Base-by-base conservation (phyloP, 2,888 invertebrate genomes). In the Oeneis ivallda region DNA sequence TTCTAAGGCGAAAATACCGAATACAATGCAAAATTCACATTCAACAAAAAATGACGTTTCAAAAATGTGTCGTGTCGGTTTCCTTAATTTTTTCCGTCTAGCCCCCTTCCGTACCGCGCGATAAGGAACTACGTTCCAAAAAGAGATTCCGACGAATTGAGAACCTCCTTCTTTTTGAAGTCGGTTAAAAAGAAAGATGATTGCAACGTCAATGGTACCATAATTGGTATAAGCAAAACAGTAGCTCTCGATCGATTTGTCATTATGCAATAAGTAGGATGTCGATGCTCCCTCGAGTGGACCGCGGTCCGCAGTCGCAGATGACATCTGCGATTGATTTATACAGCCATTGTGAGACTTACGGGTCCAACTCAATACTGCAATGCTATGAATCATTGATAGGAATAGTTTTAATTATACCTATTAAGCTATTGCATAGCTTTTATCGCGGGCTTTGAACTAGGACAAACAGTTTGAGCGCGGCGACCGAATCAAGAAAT, bases 261-360 rank as follows among this genome's bases (percentile, higher is more conserved):
- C 66, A 56, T 67, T 50, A 59, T 54, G 50, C 39, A 64, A 62
- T 19, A 56, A 19, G 17, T 17, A 17, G 17, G 7, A 56, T 41
- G 49, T 56, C 50, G 64, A 45, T 52, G 56, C 59, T 26, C 62
- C 62, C 65, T 60, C 52, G 58, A 58, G 58, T 64, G 26, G 58
- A 53, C 53, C 41, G 41, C 47, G 54, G 17, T 10, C 13, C 39
- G 2, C 19, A 39, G 60, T 47, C 62, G 65, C 74, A 66, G 75
- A 81, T 80, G 82, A 82, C 83, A 83, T 77, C 78, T 77, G 74
- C 71, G 79, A 81, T 82, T 86, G 86, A 88, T 86, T 83, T 84
- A 87, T 85, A 71, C 69, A 64, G 64, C 83, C 82, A 87, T 87
- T 88, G 87, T 87, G 75, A 76, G 77, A 77, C 76, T 56, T 72